Evolutionary conservation across 2,888 invertebrate species (phyloP), one percentile per base, ranked within the genome.

Genomic region (Seira musarum): DNA sequence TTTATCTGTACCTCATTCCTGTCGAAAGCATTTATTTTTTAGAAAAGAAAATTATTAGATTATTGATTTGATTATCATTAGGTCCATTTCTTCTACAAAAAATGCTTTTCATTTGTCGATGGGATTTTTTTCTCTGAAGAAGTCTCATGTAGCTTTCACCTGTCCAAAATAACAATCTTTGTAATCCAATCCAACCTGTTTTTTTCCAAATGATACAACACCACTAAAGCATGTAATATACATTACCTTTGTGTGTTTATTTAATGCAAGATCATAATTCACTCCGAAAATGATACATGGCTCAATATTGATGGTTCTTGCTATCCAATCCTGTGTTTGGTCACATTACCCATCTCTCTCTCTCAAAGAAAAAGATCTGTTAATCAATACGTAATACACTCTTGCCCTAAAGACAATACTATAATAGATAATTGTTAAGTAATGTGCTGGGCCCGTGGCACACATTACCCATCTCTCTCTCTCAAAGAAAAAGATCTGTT

Each of bases 111-210:
- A 49, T 63, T 40, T 40, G 40, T 40, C 40, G 13, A 8, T 40
- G 40, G 13, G 5, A 40, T 40, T 40, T 8, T 64, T 61, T 72
- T 8, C 21, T 15, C 66, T 1, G 49, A 57, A 65, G 65, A 65
- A 10, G 13, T 64, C 64, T 24, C 25, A 24, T 30, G 10, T 76
- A 76, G 61, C 76, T 76, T 76, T 76, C 76, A 76, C 76, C 76
- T 76, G 76, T 65, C 69, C 69, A 70, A 76, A 69, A 64, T 70
- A 69, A 69, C 69, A 76, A 76, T 69, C 69, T 69, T 75, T 61
- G 76, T 76, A 76, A 76, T 35, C 30, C 53, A 69, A 76, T 76
- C 76, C 70, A 30, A 2, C 19, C 10, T 30, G 64, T 64, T 76
- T 64, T 40, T 40, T 40, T 61, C 35, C 68, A 40, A 40, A 40